phyloP scores from a whole-genome alignment of 2,113 vertebrate species.

The Colistium nudipinnis region DNA sequence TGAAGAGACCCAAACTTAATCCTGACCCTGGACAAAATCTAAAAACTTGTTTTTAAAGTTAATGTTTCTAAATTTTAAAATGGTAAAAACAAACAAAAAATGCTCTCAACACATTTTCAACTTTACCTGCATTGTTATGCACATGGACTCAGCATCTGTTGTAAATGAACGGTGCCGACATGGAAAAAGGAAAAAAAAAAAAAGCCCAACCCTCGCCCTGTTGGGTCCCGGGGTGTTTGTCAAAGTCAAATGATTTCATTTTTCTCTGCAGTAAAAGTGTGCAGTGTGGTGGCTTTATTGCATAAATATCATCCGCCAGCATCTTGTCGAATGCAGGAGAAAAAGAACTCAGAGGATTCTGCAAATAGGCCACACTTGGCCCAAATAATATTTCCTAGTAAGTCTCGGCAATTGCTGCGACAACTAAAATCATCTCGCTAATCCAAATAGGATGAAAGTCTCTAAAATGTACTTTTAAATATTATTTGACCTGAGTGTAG shows the following conservation, averaged over 20 bases:
- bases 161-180: background rate
- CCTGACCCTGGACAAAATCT: too few relatives aligned
- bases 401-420: background rate
- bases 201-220: constrained; percentile 30
- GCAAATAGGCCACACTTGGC: constrained; percentile 9
- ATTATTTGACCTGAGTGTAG: constrained; percentile 22
- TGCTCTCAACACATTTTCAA: background rate
- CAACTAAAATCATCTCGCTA: too few relatives aligned
- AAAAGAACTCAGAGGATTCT: constrained; percentile 9
- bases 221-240: constrained; percentile 62
- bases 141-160: background rate
- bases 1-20: too few relatives aligned
- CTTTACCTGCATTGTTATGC: constrained; percentile 22
- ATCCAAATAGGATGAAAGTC: constrained; percentile 3
- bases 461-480: constrained; percentile 2
- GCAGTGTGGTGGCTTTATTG: constrained; percentile 61
- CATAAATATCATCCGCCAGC: constrained; percentile 57
- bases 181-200: constrained; percentile 24
- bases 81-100: background rate
- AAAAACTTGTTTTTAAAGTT: too few relatives aligned
- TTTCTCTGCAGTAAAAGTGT: constrained; percentile 64
- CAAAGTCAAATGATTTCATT: constrained; percentile 44
- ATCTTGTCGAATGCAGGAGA: constrained; percentile 34
- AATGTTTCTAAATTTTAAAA: too few relatives aligned
- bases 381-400: constrained; percentile 27